Conservation (phyloP, 92 coral and sea anemone species). For the Zoanthus sansibaricus region DNA sequence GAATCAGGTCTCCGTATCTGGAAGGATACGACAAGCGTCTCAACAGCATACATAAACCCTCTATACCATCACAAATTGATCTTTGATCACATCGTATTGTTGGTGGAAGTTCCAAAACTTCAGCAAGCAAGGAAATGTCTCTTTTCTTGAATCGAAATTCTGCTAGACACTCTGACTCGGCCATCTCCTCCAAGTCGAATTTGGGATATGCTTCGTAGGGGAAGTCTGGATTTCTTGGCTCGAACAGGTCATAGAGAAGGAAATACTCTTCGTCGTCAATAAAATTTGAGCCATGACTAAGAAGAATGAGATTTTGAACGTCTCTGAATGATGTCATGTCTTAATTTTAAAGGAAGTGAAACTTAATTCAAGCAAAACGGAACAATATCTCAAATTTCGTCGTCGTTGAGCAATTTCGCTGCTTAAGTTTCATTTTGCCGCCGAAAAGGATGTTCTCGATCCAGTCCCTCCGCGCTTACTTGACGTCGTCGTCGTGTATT, state of each 20-base stretch:
- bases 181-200: neutral
- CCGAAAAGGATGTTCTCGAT: conserved; percentile 44
- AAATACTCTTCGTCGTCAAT: conserved; percentile 48
- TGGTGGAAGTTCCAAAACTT: neutral
- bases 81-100: conserved; percentile 29
- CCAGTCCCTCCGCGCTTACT: neutral
- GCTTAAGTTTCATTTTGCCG: conserved; percentile 14
- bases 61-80: neutral
- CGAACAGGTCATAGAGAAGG: conserved; percentile 21
- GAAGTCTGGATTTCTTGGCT: conserved; percentile 32
- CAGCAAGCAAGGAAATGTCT: conserved; percentile 19
- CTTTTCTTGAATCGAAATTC: conserved; percentile 38
- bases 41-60: conserved; percentile 14
- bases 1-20: conserved; percentile 15
- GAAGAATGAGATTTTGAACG: conserved; percentile 48
- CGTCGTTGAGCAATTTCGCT: no score
- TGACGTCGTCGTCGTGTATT: no score
- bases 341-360: neutral
- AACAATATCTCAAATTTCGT: conserved; percentile 20
- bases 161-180: conserved; percentile 10
- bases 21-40: conserved; percentile 12
- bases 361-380: neutral
- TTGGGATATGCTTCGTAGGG: conserved; percentile 14
- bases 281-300: conserved; percentile 45
- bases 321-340: conserved; percentile 40